Conservation (phyloP, 2,113 vertebrate genomes). For the Phalacrocorax aristotelis region DNA sequence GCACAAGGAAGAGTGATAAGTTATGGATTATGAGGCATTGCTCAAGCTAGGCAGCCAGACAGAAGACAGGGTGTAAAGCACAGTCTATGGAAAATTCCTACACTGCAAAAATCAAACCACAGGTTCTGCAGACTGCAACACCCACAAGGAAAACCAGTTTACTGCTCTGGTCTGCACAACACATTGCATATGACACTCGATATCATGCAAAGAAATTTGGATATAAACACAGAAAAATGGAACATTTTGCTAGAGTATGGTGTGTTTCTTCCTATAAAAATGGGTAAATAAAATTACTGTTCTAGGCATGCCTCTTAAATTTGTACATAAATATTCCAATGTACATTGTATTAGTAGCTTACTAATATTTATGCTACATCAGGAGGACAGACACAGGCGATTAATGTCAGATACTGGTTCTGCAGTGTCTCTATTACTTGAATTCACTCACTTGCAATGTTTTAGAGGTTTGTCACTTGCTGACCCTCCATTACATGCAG, state of each 20-base stretch:
- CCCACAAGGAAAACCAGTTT: background rate
- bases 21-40: background rate
- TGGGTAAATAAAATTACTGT: background rate
- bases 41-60: background rate
- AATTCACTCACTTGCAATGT: background rate
- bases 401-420: background rate
- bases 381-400: background rate
- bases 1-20: background rate
- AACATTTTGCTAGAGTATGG: background rate
- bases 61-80: background rate
- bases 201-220: background rate
- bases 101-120: background rate
- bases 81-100: background rate
- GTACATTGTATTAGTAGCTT: background rate
- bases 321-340: background rate
- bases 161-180: background rate
- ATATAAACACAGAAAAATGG: background rate
- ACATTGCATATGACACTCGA: background rate
- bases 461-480: background rate
- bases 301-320: background rate
- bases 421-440: background rate
- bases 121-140: background rate
- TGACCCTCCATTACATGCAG: background rate
- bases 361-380: background rate
- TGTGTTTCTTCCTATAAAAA: background rate